Evolutionary conservation across 2,888 invertebrate species (phyloP).

Genomic region (Agapetus fuscipes): DNA sequence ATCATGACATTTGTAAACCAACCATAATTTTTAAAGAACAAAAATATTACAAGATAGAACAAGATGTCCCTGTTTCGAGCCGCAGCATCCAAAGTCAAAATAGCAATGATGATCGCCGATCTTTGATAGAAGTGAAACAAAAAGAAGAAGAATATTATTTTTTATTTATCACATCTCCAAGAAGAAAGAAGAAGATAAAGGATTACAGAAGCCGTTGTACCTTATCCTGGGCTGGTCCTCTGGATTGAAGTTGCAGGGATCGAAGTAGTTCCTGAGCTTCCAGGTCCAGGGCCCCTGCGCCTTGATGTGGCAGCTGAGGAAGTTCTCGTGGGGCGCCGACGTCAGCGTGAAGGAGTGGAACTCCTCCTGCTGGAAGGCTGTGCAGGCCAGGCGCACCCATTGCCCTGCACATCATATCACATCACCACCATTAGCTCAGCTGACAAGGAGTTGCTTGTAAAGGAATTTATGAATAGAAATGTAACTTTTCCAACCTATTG

Average conservation of each 20-base stretch:
- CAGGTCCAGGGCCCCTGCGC: constrained; percentile 90
- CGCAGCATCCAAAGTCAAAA: too few relatives aligned
- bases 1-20: too few relatives aligned
- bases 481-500: too few relatives aligned
- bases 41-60: too few relatives aligned
- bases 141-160: neutral
- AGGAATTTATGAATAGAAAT: too few relatives aligned
- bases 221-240: constrained; percentile 76
- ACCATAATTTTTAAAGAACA: too few relatives aligned
- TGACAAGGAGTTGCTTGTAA: too few relatives aligned
- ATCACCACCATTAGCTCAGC: too few relatives aligned
- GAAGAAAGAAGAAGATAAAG: too few relatives aligned
- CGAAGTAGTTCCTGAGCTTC: constrained; percentile 90
- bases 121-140: neutral
- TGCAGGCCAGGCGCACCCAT: constrained; percentile 88
- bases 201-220: constrained; percentile 23
- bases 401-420: constrained; percentile 56
- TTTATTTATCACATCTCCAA: neutral
- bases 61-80: too few relatives aligned
- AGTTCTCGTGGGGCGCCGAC: constrained; percentile 93
- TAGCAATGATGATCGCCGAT: too few relatives aligned
- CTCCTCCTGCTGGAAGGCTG: constrained; percentile 79
- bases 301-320: constrained; percentile 90
- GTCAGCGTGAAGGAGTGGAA: constrained; percentile 94
- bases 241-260: constrained; percentile 82